Evolutionary conservation across 2,797 vertebrate species (phyloP).

Genomic region (Hephaestus fuliginosus): DNA sequence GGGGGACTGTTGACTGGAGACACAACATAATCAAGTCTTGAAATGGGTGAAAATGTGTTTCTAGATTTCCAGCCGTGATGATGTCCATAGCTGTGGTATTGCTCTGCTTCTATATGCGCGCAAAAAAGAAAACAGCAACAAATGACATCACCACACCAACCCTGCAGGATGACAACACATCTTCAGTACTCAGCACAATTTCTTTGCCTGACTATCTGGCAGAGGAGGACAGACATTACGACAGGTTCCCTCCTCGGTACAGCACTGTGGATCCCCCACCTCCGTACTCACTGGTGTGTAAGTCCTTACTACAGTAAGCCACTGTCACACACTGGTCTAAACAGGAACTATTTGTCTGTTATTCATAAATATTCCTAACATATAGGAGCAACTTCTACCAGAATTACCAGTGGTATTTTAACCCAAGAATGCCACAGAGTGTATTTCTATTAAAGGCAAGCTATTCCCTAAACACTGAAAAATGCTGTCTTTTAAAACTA

Average conservation of each 20-base stretch:
- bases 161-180: background rate
- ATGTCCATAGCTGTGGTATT: conserved; percentile 59
- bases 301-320: background rate
- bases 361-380: too few relatives aligned
- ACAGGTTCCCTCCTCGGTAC: conserved; percentile 66
- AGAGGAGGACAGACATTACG: conserved; percentile 9
- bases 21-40: background rate
- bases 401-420: background rate
- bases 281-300: conserved; percentile 76
- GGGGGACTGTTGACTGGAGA: background rate
- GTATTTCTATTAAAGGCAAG: background rate
- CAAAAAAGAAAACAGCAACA: conserved; percentile 50
- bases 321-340: background rate
- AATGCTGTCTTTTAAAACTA: too few relatives aligned
- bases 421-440: background rate
- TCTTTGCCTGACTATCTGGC: conserved; percentile 26
- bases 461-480: background rate
- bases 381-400: background rate
- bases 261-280: conserved; percentile 69
- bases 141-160: conserved; percentile 15
- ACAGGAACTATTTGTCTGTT: background rate
- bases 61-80: conserved; percentile 63
- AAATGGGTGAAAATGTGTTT: conserved; percentile 16
- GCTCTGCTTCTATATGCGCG: conserved; percentile 65
- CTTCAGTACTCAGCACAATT: conserved; percentile 29